A percentile compares a stretch with the other conserved stretches of the same genome.
Conservation (phyloP, 2,113 vertebrate species). For the Proterorhinus semilunaris region DNA sequence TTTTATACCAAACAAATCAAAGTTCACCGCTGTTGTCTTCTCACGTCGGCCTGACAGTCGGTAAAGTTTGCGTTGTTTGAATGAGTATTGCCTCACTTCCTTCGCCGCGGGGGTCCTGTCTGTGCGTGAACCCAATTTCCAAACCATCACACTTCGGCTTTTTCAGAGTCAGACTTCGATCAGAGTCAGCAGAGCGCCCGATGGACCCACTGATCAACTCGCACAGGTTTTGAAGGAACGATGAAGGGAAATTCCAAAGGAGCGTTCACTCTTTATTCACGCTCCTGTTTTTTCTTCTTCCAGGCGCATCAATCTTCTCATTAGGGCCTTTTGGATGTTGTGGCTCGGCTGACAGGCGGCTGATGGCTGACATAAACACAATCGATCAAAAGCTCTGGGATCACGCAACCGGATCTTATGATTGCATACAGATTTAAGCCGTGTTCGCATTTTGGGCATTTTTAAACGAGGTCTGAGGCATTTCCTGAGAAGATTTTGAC, state of each 20-base stretch:
- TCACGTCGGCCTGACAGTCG: not conserved
- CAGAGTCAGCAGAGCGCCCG: not conserved
- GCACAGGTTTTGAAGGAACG: slow-evolving; percentile 3
- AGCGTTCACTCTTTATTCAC: slow-evolving; percentile 22
- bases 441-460: not conserved
- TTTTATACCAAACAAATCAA: not conserved
- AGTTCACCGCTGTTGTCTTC: not conserved
- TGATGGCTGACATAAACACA: slow-evolving; percentile 53
- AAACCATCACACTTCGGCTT: slow-evolving; percentile 13
- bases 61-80: slow-evolving; percentile 8
- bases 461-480: no score
- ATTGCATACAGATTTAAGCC: not conserved
- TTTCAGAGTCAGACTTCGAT: slow-evolving; percentile 7
- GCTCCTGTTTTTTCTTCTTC: slow-evolving; percentile 2
- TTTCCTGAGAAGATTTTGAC: no score
- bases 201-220: slow-evolving; percentile 9
- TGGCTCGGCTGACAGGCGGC: slow-evolving; percentile 36
- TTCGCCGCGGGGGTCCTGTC: slow-evolving; percentile 2
- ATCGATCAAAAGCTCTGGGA: slow-evolving; percentile 35
- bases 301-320: slow-evolving; percentile 16
- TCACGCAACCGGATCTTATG: slow-evolving; percentile 27
- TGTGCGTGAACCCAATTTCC: slow-evolving; percentile 7
- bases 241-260: slow-evolving; percentile 13
- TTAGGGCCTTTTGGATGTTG: slow-evolving; percentile 41
- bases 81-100: slow-evolving; percentile 9